Evolutionary conservation across 2,113 vertebrate genomes (phyloP), one percentile per base, ranked within the genome.

Genomic region (Hippoglossus stenolepis): DNA sequence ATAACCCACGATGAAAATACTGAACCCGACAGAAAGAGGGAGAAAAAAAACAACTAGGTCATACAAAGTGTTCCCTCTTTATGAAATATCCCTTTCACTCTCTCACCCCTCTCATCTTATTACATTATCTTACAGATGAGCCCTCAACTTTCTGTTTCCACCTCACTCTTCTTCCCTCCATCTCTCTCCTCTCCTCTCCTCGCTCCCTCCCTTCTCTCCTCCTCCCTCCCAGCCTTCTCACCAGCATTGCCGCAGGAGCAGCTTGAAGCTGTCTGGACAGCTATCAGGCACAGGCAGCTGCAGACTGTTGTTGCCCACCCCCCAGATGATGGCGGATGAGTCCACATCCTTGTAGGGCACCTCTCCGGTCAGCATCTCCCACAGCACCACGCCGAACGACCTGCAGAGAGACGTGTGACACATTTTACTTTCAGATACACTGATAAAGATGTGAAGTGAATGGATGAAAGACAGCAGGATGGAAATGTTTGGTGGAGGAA

Each of bases 271-370:
- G 0, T 99, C 98, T 0, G 98, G 98, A 86, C 98, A 99, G 92
- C 96, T 95, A 51, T 97, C 96, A 24, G 98, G 98, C 3, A 99
- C 95, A 8, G 97, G 98, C 90, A 99, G 95, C 89, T 98, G 96
- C 24, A 99, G 95, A 90, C 98, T 99, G 93, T 99, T 99, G 94
- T 98, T 99, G 56, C 98, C 98, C 53, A 99, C 98, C 1, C 98
- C 97, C 98, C 98, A 99, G 85, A 99, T 99, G 64, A 99, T 99
- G 76, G 98, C 98, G 0, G 98, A 99, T 1, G 98, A 99, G 85
- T 99, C 98, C 80, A 99, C 98, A 0, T 99, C 98, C 91, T 98
- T 99, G 87, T 99, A 99, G 73, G 98, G 97, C 84, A 99, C 97
- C 92, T 98, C 98, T 0, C 97, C 97, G 0, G 97, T 99, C 88